Conservation (phyloP, 1,140 invertebrate genomes). For the Agrilus planipennis region DNA sequence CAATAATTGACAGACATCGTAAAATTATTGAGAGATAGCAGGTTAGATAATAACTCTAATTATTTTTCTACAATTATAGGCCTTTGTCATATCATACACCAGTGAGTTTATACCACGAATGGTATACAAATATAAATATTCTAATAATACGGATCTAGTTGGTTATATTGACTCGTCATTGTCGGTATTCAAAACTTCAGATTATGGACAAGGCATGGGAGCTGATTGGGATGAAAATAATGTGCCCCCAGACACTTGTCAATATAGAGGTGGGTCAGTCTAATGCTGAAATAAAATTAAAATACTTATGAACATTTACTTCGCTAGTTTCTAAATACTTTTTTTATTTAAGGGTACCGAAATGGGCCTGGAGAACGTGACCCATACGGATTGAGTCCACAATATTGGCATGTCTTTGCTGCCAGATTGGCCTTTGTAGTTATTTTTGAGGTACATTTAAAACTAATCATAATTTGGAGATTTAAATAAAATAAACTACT, state of each 20-base stretch:
- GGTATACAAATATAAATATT: conserved; percentile 79
- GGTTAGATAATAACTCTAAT: conserved; percentile 4
- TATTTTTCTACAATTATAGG: conserved; percentile 40
- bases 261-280: conserved; percentile 56
- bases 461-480: neutral
- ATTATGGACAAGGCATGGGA: conserved; percentile 65
- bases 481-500: conserved; percentile 1
- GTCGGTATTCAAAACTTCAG: conserved; percentile 65
- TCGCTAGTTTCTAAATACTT: neutral
- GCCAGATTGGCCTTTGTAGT: conserved; percentile 85
- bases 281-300: no score
- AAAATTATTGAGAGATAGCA: neutral
- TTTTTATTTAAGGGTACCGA: conserved; percentile 39
- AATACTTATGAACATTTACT: conserved; percentile 1
- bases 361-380: conserved; percentile 62
- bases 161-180: conserved; percentile 79
- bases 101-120: conserved; percentile 84
- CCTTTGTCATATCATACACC: conserved; percentile 86
- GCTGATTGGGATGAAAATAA: conserved; percentile 45
- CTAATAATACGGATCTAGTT: conserved; percentile 50
- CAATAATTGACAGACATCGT: no score
- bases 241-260: conserved; percentile 48
- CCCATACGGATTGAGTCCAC: conserved; percentile 68
- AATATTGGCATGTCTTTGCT: conserved; percentile 92
- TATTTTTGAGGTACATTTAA: conserved; percentile 70